phyloP scores from a whole-genome alignment of 2,797 vertebrate species.

The Sphaeramia orbicularis region DNA sequence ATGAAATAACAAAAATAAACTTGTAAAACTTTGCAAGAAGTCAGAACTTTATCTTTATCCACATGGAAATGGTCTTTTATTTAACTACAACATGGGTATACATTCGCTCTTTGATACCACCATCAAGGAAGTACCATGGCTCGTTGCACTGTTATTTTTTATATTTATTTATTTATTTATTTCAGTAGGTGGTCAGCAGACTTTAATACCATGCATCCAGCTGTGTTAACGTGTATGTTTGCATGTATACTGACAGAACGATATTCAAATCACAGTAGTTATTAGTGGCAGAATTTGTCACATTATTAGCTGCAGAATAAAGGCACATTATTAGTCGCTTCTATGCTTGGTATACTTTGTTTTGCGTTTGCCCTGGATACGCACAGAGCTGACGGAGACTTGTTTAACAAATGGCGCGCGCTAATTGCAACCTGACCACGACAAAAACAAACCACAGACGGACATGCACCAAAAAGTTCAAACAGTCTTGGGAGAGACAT shows the following conservation, averaged over 20 bases:
- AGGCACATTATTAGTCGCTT: neutral
- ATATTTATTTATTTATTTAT: too few species aligned
- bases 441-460: constrained; percentile 51
- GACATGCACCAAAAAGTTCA: constrained; percentile 32
- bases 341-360: constrained; percentile 28
- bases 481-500: constrained; percentile 14
- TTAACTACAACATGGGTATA: too few species aligned
- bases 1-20: too few species aligned
- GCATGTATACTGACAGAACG: neutral
- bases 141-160: too few species aligned
- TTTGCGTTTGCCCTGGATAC: constrained; percentile 28
- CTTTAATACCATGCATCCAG: neutral
- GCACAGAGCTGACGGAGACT: constrained; percentile 25
- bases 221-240: constrained; percentile 3
- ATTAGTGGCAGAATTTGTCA: constrained; percentile 23
- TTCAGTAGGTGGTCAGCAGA: neutral
- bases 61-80: too few species aligned
- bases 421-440: constrained; percentile 69
- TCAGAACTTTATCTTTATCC: too few species aligned
- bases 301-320: neutral
- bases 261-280: neutral
- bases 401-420: constrained; percentile 59
- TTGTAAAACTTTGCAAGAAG: too few species aligned
- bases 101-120: too few species aligned
- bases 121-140: too few species aligned